Conservation (phyloP, 2,797 vertebrate species). For the Pitangus sulphuratus region DNA sequence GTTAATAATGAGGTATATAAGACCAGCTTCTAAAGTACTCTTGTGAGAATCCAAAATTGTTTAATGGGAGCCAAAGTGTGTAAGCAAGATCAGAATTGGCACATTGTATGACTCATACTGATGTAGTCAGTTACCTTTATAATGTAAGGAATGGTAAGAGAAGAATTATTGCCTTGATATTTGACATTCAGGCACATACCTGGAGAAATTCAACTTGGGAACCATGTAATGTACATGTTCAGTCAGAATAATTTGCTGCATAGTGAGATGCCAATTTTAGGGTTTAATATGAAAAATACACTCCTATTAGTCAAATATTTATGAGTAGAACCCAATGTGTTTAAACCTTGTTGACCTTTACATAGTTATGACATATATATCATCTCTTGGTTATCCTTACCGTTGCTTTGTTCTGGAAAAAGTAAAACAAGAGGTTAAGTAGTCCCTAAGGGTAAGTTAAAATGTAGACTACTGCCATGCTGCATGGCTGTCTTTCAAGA, state of each 20-base stretch:
- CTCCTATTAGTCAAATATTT: slow-evolving; percentile 70
- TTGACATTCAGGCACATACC: not conserved
- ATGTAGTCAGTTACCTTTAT: not conserved
- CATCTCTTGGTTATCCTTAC: slow-evolving; percentile 65
- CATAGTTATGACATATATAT: slow-evolving; percentile 68
- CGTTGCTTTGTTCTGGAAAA: slow-evolving; percentile 70
- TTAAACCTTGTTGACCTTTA: slow-evolving; percentile 75
- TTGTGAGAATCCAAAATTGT: not conserved
- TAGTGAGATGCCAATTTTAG: slow-evolving; percentile 36
- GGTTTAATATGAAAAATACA: slow-evolving; percentile 29
- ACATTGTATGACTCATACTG: not conserved
- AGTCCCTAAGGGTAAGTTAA: slow-evolving; percentile 73
- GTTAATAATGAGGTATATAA: not conserved
- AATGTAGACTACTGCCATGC: slow-evolving; percentile 63
- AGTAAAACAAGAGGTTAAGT: slow-evolving; percentile 74
- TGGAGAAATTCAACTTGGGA: slow-evolving; percentile 23
- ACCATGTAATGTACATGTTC: slow-evolving; percentile 22
- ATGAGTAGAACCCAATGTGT: slow-evolving; percentile 62
- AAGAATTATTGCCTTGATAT: slow-evolving; percentile 22
- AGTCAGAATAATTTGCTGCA: slow-evolving; percentile 37
- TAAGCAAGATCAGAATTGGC: not conserved
- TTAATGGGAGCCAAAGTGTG: not conserved
- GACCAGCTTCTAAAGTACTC: not conserved
- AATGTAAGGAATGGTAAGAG: not conserved
- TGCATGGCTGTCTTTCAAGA: slow-evolving; percentile 66